Percentiles rank a stretch among this genome's conserved stretches.
Evolutionary conservation across 2,797 vertebrate genomes (phyloP).

Genomic region (Vespertilio murinus): DNA sequence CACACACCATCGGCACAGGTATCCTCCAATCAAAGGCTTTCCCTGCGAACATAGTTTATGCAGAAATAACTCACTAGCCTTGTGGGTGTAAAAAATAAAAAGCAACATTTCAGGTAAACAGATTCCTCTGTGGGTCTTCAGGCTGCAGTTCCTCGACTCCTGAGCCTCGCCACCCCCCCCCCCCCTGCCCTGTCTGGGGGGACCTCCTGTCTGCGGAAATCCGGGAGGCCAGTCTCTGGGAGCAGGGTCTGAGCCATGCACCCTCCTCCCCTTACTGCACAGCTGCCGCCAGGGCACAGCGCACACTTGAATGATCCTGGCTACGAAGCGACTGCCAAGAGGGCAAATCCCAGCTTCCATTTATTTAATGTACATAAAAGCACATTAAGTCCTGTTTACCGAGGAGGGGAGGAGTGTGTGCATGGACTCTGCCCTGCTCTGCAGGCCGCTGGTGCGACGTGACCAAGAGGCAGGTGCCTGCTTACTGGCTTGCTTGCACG

Average conservation of each 20-base stretch:
- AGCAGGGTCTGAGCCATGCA: rapidly evolving
- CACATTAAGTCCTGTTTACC: not conserved
- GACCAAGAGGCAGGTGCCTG: not conserved
- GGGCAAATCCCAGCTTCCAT: not conserved
- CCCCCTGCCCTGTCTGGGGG: not conserved
- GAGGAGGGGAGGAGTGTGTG: not conserved
- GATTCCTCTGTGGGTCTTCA: not conserved
- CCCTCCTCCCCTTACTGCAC: no score
- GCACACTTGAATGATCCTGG: not conserved
- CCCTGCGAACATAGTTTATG: not conserved
- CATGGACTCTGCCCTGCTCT: not conserved
- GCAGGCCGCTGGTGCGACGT: not conserved
- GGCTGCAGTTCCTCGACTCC: not conserved
- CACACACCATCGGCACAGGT: not conserved
- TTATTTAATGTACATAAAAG: not conserved
- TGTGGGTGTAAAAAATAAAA: not conserved
- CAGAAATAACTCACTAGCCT: not conserved
- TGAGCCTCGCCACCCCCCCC: not conserved
- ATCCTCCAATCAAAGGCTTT: not conserved
- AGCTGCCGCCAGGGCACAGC: no score
- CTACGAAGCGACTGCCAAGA: not conserved
- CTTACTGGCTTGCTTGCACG: not conserved
- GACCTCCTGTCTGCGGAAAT: not conserved
- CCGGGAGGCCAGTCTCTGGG: rapidly evolving
- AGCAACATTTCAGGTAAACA: not conserved